Evolutionary conservation across 2,797 vertebrate species (phyloP), one percentile per base, ranked within the genome.

Genomic region (Buphagus erythrorhynchus): DNA sequence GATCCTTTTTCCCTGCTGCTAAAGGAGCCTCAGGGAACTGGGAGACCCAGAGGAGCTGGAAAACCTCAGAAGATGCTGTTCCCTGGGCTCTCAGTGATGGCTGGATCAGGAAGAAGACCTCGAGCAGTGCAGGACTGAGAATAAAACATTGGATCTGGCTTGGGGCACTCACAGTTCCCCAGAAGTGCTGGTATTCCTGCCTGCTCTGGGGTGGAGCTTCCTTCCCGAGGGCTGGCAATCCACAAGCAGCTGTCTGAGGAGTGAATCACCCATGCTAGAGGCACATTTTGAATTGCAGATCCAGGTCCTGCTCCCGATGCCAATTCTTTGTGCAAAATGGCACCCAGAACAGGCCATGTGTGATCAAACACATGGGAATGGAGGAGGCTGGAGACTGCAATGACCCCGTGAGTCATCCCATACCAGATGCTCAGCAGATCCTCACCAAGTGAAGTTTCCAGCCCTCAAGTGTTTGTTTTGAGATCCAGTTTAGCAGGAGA

Each of bases 81-180:
- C 48, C 33, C 16, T 20, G 11, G 10, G 8, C 26, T 61, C 24
- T 72, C 35, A 35, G 59, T 45, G 65, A 14, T 16, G 33, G 43
- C 52, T 80, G 73, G 11, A 49, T 74, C 29, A 49, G 18, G 16
- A 75, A 20, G 62, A 72, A 71, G n/a, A 45, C 22, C 29, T 35
- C 2, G 31, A 87, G 29, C 55, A 48, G 4, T n/a, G 15, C 58
- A 78, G 51, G 29, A 31, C 31, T 55, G 49, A 90, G 58, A 38
- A 20, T 19, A 36, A 69, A 65, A 57, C 1, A 0, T 1, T 2
- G 8, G 11, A 1, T 9, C 19, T 49, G 72, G 29, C 49, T 65
- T 65, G 68, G 79, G 76, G 28, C 57, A 63, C 43, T 80, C 15
- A 16, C 9, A 59, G 51, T 20, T 82, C 43, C 48, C 25, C 59